Conservation (phyloP, 2,888 invertebrate genomes). For the Poecilus cupreus region DNA sequence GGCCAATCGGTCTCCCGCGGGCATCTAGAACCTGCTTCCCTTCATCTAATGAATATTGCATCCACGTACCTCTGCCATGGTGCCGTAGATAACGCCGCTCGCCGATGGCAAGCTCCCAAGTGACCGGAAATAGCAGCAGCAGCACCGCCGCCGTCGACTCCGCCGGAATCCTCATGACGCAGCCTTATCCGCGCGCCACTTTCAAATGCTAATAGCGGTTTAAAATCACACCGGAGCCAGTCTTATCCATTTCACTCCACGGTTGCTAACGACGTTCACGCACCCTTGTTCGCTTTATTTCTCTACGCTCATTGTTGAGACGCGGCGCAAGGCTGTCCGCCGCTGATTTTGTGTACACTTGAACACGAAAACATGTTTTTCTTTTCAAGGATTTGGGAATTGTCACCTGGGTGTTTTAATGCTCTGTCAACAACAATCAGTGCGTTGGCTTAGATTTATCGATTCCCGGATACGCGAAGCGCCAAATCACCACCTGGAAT, state of each 20-base stretch:
- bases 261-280: neutral
- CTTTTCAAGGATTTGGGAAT: conserved; percentile 1
- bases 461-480: neutral
- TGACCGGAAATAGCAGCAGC: conserved; percentile 55
- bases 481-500: neutral
- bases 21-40: neutral
- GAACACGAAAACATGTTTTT: conserved; percentile 18
- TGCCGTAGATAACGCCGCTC: conserved; percentile 48
- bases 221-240: neutral
- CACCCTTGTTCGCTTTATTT: conserved; percentile 25
- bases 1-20: conserved; percentile 25
- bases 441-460: conserved; percentile 14
- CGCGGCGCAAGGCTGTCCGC: neutral
- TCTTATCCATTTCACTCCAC: conserved; percentile 23
- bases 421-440: conserved; percentile 30
- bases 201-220: conserved; percentile 20
- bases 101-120: conserved; percentile 56
- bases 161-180: conserved; percentile 44
- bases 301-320: neutral
- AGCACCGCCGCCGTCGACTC: conserved; percentile 34
- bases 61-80: conserved; percentile 56
- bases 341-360: conserved; percentile 14
- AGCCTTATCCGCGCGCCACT: conserved; percentile 2
- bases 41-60: conserved; percentile 53
- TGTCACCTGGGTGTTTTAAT: conserved; percentile 20